Base-by-base conservation (phyloP, 2,113 vertebrate species). In the Oreochromis tanganicae region DNA sequence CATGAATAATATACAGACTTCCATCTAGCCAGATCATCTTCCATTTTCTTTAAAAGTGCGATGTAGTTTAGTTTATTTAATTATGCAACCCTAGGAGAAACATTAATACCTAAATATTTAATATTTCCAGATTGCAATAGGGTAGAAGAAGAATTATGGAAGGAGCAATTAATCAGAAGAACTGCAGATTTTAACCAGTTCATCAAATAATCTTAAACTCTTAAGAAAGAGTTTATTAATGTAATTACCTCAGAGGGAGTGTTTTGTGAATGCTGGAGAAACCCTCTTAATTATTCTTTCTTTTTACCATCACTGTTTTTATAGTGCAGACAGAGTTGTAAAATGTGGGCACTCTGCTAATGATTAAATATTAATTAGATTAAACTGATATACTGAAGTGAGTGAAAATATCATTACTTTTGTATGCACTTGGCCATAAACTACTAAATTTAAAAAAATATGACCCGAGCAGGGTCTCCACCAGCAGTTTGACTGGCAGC, bases 401-500 rank as follows among this genome's bases (percentile, higher is more conserved):
- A 73, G 68, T 46, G 38, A 46, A 73, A 73, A 27, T 16, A 10
- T 27, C 7, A 73, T 24, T 71, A 43, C 66, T 71, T 71, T 71
- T 27, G 0, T 27, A 46, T 43, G 21, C 38, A 27, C 38, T 41
- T 68, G 19, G 63, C 6, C 34, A 56, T 7, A 17, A 5, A 59
- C 27, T 59, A 5, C 55, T 7, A 13, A 38, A 41, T 21, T 12
- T 0, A 0, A 36, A 13, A 66, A 68, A 38, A 3, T 0, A 71
- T 14, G 36, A 41, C 12, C n/a, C 2, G 2, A 43, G 12, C 66
- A 71, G 36, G 1, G n/a, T 43, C 66, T 16, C 36, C 66, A 9
- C 36, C 66, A 16, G 66, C 36, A 16, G 66, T 43, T 43, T 24
- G 36, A 71, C 36, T 41, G 66, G 36, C 7, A 8, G 19, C 7